Base-by-base conservation (phyloP, 2,113 vertebrate genomes). In the Stegastes partitus region DNA sequence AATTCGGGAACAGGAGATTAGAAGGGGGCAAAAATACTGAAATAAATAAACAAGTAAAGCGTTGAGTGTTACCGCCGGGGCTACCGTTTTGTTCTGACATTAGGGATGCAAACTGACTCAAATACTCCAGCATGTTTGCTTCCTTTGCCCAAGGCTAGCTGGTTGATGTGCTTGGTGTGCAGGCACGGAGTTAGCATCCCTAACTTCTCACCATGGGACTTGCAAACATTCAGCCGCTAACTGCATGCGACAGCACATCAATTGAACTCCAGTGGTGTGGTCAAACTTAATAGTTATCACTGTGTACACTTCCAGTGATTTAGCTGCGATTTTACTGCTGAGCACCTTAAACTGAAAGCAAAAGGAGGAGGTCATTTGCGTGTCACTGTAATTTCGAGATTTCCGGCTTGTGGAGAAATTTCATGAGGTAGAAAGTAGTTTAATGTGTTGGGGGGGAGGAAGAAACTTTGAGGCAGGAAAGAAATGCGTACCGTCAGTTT, bases 1-100 rank as follows among this genome's bases (percentile, higher is more conserved):
- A 94, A 95, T 95, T 94, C 91, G 85, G 90, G 90, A 94, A 94
- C 91, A 94, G 91, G 93, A 94, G 94, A 94, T 94, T 94, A 95
- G 93, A 94, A 90, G 89, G 84, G 89, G 89, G 91, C 70, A 83
- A 91, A 93, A 94, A 92, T 93, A 89, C 91, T 73, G 87, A 93
- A 94, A 93, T 90, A 94, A 94, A 93, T 89, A 91, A 94, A 91
- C 90, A 92, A 91, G 92, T 91, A 92, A 94, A 94, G 90, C 88
- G 84, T 89, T 89, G 90, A 81, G 90, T 61, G 90, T 94, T 87
- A 94, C 92, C 92, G 92, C 88, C 91, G 92, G 89, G 93, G 93
- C 92, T 84, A 85, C 88, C 78, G 87, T 90, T 94, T 93, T 89
- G 92, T 83, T 93, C 85, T 89, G 87, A 93, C 93, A 94, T 94